phyloP scores from a whole-genome alignment of 2,888 invertebrate genomes.

The Drosophila tripunctata region DNA sequence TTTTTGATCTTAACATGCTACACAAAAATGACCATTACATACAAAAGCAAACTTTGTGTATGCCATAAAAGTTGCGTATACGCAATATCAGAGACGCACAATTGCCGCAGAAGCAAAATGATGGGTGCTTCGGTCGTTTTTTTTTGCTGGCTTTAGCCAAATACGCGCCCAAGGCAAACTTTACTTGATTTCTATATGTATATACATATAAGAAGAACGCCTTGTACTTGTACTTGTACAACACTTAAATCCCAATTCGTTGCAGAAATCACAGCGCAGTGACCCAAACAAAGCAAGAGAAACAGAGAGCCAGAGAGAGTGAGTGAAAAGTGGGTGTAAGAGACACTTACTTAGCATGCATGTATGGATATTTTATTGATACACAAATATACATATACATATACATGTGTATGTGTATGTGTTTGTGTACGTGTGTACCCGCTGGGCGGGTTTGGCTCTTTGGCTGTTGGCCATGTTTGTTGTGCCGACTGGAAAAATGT shows the following conservation, averaged over 20 bases:
- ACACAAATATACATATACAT: slow-evolving; percentile 58
- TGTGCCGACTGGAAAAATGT: slow-evolving; percentile 54
- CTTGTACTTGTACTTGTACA: slow-evolving; percentile 64
- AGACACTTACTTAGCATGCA: slow-evolving; percentile 77
- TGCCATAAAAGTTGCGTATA: slow-evolving; percentile 51
- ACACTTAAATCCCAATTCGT: slow-evolving; percentile 78
- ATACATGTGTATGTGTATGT: background rate
- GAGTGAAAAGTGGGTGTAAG: background rate
- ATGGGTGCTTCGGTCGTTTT: background rate
- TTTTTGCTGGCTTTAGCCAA: slow-evolving; percentile 8
- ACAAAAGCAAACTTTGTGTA: background rate
- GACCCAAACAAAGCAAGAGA: slow-evolving; percentile 28
- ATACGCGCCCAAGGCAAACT: slow-evolving; percentile 28
- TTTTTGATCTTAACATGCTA: slow-evolving; percentile 11
- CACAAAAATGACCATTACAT: slow-evolving; percentile 37
- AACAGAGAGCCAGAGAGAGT: background rate
- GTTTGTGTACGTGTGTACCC: slow-evolving; percentile 50
- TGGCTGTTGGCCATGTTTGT: slow-evolving; percentile 27
- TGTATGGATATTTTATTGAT: slow-evolving; percentile 80
- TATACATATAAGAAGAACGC: slow-evolving; percentile 38
- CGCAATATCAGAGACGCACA: slow-evolving; percentile 53
- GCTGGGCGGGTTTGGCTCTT: slow-evolving; percentile 22
- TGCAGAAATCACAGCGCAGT: slow-evolving; percentile 69
- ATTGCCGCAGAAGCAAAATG: slow-evolving; percentile 20
- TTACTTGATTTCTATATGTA: slow-evolving; percentile 64